Conservation (phyloP, 2,113 vertebrate species). For the Hymenochirus boettgeri region DNA sequence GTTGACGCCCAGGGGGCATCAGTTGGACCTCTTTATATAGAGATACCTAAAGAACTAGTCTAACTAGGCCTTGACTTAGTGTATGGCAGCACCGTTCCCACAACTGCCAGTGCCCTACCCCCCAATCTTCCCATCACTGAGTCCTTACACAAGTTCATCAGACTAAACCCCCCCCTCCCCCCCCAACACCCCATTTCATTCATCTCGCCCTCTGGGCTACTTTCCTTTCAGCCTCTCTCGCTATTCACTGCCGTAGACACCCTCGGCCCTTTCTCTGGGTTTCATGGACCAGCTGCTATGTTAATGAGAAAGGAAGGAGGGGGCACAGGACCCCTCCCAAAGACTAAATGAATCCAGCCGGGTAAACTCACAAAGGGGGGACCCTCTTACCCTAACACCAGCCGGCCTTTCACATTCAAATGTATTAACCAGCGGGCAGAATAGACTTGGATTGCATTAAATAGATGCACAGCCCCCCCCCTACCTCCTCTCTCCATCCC, state of each 20-base stretch:
- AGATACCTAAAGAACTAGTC: too few relatives aligned
- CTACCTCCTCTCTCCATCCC: neutral
- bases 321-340: conserved; percentile 43
- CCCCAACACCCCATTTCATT: conserved; percentile 46
- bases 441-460: conserved; percentile 72
- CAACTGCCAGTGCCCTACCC: conserved; percentile 20
- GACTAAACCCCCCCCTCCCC: conserved; percentile 30
- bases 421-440: conserved; percentile 82
- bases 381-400: conserved; percentile 27
- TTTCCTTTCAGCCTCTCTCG: conserved; percentile 67
- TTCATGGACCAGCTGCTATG: conserved; percentile 94
- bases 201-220: conserved; percentile 44
- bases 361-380: conserved; percentile 30
- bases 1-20: too few relatives aligned
- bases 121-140: neutral
- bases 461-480: conserved; percentile 36
- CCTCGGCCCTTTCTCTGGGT: conserved; percentile 58
- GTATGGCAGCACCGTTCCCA: conserved; percentile 5
- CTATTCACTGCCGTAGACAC: conserved; percentile 81
- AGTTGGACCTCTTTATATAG: too few relatives aligned
- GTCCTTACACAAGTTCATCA: conserved; percentile 32
- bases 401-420: conserved; percentile 73
- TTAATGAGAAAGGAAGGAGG: conserved; percentile 68
- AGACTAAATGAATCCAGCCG: conserved; percentile 49
- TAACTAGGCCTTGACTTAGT: too few relatives aligned